These are phyloP conservation scores for Stenoptilia bipunctidactyla DNA, from an alignment of 2,888 invertebrate genomes.

Conservation along the genomic window DNA sequence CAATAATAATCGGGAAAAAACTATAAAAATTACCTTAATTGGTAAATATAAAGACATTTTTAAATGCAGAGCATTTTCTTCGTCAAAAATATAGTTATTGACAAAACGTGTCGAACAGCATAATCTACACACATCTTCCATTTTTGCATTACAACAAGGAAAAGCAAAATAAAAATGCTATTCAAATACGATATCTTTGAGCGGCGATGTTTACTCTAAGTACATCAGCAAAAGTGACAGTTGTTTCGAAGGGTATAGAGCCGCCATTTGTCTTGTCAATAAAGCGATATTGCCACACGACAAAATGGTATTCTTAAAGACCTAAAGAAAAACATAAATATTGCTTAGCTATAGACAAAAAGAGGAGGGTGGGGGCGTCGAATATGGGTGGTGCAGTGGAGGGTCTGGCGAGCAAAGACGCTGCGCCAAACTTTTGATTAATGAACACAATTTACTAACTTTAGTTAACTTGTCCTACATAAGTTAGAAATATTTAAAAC, in stretches of 20 bases:
- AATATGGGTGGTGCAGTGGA: slow-evolving; percentile 33
- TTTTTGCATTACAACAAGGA: slow-evolving; percentile 21
- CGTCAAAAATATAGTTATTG: slow-evolving; percentile 78
- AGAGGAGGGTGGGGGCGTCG: slow-evolving; percentile 31
- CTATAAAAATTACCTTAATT: slow-evolving; percentile 72
- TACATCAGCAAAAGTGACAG: slow-evolving; percentile 4
- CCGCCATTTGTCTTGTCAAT: neutral
- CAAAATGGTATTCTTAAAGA: neutral
- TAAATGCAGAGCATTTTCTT: slow-evolving; percentile 75
- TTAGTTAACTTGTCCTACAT: slow-evolving; percentile 57
- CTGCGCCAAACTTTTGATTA: slow-evolving; percentile 71
- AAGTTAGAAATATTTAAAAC: slow-evolving; percentile 52
- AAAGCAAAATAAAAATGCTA: too few species aligned
- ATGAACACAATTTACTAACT: slow-evolving; percentile 59
- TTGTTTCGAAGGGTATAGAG: too few species aligned
- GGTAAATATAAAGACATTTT: slow-evolving; percentile 81
- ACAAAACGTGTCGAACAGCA: slow-evolving; percentile 67
- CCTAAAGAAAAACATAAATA: neutral
- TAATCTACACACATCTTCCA: slow-evolving; percentile 56
- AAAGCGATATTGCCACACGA: neutral
- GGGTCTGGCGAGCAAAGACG: slow-evolving; percentile 33
- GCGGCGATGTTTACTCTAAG: slow-evolving; percentile 1
- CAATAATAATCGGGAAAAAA: neutral
- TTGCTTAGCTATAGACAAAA: slow-evolving; percentile 6
- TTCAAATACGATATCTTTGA: too few species aligned